Evolutionary conservation across 2,797 vertebrate genomes (phyloP), one percentile per base, ranked within the genome.

Genomic region (Champsocephalus gunnari): DNA sequence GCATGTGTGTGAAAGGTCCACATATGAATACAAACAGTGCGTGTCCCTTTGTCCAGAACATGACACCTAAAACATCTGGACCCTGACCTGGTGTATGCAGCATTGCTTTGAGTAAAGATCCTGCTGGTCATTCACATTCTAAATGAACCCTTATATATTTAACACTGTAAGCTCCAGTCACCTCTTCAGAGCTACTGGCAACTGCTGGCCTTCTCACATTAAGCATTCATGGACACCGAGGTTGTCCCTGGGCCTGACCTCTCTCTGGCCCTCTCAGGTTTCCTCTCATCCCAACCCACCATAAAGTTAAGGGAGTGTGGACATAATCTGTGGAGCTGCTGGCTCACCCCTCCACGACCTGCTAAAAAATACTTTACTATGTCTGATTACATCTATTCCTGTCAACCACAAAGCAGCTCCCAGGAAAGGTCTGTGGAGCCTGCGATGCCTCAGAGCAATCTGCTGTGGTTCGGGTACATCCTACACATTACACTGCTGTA

Each of bases 321-420:
- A 87, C 73, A 89, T 84, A 81, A 89, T 87, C 75, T 84, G 61
- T 76, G 66, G 65, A 82, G 80, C 73, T 80, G 83, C 91, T 94
- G 90, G 89, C 90, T 94, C 90, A 91, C 91, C 91, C 82, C 63
- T 69, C 80, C 2, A 62, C 84, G 92, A 93, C 87, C 91, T 84
- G 73, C 57, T 50, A 81, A 66, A 28, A 62, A 85, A 87, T 89
- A 72, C 83, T 86, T 92, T 85, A 83, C 79, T 79, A 67, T 19
- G 57, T 71, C 84, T 87, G 92, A 93, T 93, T 92, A 87, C 80
- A 94, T 94, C 93, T 93, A 82, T 84, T 84, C 77, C 85, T 82
- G 76, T 88, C 84, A 84, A 90, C 78, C 75, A 87, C 71, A 82
- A 81, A 82, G 75, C 73, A 74, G 64, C 81, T 83, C 73, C 75